Evolutionary conservation across 1,140 invertebrate genomes (phyloP).

Genomic region (Sycophila sp.): DNA sequence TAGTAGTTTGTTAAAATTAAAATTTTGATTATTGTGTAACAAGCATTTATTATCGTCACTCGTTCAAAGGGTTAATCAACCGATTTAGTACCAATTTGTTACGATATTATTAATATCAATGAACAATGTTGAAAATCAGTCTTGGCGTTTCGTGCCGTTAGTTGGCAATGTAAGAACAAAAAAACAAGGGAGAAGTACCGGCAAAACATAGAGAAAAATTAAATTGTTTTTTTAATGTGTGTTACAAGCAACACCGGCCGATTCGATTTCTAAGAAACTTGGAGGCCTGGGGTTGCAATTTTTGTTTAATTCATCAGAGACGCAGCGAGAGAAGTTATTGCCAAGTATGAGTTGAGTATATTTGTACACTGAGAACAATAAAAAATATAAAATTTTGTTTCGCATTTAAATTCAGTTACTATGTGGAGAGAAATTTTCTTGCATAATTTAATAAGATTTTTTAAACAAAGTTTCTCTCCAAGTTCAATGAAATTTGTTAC

Average conservation of each 20-base stretch:
- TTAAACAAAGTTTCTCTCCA: too few species aligned
- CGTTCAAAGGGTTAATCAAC: slow-evolving; percentile 7
- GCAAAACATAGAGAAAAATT: too few species aligned
- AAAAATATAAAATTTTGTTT: background rate
- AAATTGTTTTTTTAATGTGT: background rate
- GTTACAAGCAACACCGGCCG: background rate
- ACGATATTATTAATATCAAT: background rate
- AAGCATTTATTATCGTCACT: slow-evolving; percentile 2
- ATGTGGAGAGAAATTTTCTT: background rate
- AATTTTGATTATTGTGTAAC: background rate
- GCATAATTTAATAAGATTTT: too few species aligned
- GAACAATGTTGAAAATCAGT: background rate
- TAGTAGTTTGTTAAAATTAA: background rate
- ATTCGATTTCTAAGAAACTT: background rate
- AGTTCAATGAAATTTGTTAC: too few species aligned
- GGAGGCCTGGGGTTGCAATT: too few species aligned
- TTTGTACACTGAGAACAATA: background rate
- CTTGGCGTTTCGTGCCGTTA: background rate
- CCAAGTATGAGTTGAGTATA: background rate
- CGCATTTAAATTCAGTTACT: too few species aligned
- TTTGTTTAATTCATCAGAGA: background rate
- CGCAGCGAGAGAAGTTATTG: background rate
- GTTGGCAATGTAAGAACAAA: background rate
- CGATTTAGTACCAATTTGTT: background rate
- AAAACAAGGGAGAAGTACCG: too few species aligned